Evolutionary conservation across 2,113 vertebrate genomes (phyloP).

Genomic region (Bambusicola thoracicus): DNA sequence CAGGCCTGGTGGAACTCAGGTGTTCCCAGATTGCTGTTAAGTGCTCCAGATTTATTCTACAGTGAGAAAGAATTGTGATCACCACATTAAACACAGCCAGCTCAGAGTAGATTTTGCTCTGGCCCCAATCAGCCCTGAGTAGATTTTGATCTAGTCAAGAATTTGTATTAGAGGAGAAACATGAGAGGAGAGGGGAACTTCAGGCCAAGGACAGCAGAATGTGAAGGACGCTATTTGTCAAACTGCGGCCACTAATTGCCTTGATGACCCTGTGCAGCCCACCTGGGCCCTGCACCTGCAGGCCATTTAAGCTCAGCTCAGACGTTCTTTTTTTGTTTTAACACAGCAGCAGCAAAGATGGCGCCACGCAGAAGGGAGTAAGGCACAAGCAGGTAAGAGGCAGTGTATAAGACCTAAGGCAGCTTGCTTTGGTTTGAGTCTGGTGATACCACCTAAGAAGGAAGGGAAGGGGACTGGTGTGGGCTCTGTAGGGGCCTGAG

Average conservation of each 20-base stretch:
- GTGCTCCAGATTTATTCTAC: not conserved
- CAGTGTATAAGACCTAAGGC: not conserved
- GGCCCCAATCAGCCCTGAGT: too few species aligned
- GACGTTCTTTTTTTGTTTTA: not conserved
- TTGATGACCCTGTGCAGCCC: not conserved
- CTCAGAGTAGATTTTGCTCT: not conserved
- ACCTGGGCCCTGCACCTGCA: not conserved
- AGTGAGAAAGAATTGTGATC: not conserved
- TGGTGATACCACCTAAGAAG: not conserved
- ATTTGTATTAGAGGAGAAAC: not conserved
- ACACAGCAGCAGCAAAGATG: rapidly evolving
- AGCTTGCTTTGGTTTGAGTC: not conserved
- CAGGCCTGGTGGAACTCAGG: too few species aligned
- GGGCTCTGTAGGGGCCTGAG: not conserved
- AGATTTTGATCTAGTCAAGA: not conserved
- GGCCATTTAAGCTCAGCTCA: not conserved
- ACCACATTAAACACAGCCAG: too few species aligned
- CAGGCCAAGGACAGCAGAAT: not conserved
- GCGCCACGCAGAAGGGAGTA: not conserved
- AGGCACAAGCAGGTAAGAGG: not conserved
- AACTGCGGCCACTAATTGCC: not conserved
- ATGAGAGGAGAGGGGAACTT: not conserved
- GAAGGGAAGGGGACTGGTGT: not conserved
- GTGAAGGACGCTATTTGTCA: not conserved
- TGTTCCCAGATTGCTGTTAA: not conserved